These are phyloP conservation scores for Epinotia brunnichana DNA, from an alignment of 2,888 invertebrate species.

Conservation along the genomic window DNA sequence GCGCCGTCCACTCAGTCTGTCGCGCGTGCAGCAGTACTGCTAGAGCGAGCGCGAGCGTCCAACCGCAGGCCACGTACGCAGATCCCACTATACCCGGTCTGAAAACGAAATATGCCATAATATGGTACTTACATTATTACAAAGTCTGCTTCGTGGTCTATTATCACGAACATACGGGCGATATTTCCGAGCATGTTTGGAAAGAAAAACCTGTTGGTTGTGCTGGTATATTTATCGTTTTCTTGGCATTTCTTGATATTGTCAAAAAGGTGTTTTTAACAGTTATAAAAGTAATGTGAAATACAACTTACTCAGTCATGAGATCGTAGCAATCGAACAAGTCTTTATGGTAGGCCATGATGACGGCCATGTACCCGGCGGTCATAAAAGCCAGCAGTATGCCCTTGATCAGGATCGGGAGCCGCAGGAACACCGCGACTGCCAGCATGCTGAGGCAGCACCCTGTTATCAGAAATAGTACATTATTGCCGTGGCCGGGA, in stretches of 20 bases:
- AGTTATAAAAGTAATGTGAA: neutral
- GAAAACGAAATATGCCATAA: constrained; percentile 41
- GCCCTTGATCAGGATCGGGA: constrained; percentile 93
- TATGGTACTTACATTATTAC: neutral
- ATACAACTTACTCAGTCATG: constrained; percentile 86
- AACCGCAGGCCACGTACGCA: constrained; percentile 90
- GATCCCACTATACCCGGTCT: constrained; percentile 85
- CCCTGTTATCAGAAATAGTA: constrained; percentile 57
- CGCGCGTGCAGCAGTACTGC: constrained; percentile 92
- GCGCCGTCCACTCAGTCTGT: constrained; percentile 95
- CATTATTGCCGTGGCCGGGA: no score
- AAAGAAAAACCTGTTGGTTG: no score
- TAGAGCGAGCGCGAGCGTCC: constrained; percentile 91
- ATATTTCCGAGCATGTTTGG: no score
- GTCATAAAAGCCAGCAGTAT: constrained; percentile 90
- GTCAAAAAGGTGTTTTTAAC: no score
- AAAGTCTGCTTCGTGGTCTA: no score
- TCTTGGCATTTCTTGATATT: no score
- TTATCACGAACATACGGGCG: no score
- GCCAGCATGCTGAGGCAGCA: constrained; percentile 93
- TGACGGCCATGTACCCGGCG: constrained; percentile 90
- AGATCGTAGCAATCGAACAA: constrained; percentile 93
- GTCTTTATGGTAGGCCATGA: constrained; percentile 90
- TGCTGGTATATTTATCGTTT: no score
- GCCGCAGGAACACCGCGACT: constrained; percentile 91